A percentile compares a stretch with the other conserved stretches of the same genome.
phyloP scores from a whole-genome alignment of 1,140 invertebrate species.

The Scylla paramamosain region DNA sequence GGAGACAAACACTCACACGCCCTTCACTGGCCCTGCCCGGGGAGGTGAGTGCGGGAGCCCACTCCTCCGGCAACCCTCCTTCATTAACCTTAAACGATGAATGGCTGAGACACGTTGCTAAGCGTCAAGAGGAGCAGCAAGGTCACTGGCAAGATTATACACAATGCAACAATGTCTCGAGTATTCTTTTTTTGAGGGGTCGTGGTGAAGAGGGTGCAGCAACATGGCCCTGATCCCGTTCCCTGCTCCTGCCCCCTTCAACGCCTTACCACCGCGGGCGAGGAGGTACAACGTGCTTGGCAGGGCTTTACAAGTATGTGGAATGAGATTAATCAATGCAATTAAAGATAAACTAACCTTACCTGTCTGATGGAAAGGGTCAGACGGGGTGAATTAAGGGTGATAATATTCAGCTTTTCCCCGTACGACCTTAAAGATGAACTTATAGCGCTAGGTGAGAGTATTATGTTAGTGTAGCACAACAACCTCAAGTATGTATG shows the following conservation, averaged over 20 bases:
- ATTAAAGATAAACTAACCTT: conserved; percentile 24
- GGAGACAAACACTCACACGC: no score
- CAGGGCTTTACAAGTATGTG: not conserved
- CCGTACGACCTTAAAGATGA: not conserved
- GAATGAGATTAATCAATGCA: not conserved
- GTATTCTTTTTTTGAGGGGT: not conserved
- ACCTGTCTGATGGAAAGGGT: conserved; percentile 10
- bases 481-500: no score
- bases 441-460: not conserved
- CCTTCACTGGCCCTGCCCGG: no score
- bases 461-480: no score
- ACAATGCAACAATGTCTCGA: conserved; percentile 1
- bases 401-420: not conserved
- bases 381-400: conserved; percentile 6
- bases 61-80: not conserved
- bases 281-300: not conserved
- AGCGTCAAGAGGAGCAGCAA: not conserved
- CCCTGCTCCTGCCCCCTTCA: no score
- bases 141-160: not conserved
- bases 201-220: not conserved
- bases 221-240: not conserved
- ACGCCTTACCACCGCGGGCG: no score
- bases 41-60: not conserved
- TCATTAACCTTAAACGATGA: not conserved
- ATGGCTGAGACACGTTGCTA: not conserved